Conservation (phyloP, 30 jellyfish, hydroid and myxozoan genomes). For the Haliclystus octoradiatus region DNA sequence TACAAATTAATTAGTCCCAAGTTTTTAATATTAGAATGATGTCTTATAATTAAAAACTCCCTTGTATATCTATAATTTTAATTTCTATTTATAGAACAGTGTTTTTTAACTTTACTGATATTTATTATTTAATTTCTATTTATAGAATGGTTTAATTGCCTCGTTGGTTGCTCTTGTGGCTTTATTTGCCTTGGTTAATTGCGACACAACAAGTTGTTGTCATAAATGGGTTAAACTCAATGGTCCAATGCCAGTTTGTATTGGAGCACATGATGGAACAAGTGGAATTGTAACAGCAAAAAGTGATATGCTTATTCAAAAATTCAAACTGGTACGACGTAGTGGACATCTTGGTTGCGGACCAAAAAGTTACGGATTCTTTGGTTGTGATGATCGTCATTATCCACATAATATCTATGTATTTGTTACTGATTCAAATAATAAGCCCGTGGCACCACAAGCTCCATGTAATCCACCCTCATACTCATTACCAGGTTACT, state of each 20-base stretch:
- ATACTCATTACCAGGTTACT: background rate
- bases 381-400: background rate
- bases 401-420: background rate
- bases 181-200: background rate
- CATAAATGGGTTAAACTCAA: background rate
- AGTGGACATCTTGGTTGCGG: background rate
- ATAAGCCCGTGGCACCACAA: background rate
- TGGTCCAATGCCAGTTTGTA: background rate
- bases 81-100: too few species aligned
- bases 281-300: background rate
- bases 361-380: background rate
- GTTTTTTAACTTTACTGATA: too few species aligned
- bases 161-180: background rate
- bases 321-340: background rate
- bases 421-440: background rate
- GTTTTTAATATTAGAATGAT: too few species aligned
- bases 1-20: too few species aligned
- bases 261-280: background rate
- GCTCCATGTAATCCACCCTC: slow-evolving; percentile 2
- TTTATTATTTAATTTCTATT: background rate
- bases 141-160: background rate
- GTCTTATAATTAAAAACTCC: too few species aligned
- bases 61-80: too few species aligned
- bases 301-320: background rate
- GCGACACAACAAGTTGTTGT: background rate